Conservation (phyloP, 2,888 invertebrate genomes). For the Zhuqinia jingwanae region DNA sequence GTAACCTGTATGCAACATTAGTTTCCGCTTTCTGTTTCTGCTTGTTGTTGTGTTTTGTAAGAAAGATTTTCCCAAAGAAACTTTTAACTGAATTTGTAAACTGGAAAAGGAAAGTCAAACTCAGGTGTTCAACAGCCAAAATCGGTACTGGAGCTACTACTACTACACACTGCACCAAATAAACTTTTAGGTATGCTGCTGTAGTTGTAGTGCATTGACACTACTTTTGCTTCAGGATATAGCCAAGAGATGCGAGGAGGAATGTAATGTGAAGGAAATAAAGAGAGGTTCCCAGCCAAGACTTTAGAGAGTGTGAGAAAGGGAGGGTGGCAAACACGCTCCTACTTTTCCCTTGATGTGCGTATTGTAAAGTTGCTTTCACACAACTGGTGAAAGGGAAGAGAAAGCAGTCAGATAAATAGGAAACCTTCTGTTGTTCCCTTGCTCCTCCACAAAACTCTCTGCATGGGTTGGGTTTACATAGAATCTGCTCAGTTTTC, state of each 20-base stretch:
- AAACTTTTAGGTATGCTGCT: too few species aligned
- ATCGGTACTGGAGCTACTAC: not conserved
- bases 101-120: conserved; percentile 62
- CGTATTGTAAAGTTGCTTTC: conserved; percentile 60
- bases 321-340: conserved; percentile 43
- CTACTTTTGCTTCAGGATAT: not conserved
- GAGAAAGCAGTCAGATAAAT: conserved; percentile 56
- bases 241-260: not conserved
- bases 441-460: not conserved
- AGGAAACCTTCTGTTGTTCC: conserved; percentile 30
- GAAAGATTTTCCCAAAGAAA: conserved; percentile 52
- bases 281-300: not conserved
- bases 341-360: conserved; percentile 18
- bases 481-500: not conserved
- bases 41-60: conserved; percentile 8
- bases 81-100: conserved; percentile 65
- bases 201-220: not conserved
- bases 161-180: too few species aligned
- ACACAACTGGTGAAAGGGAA: conserved; percentile 63
- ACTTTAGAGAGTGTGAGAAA: conserved; percentile 7
- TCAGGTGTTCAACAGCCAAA: conserved; percentile 46
- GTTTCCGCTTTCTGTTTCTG: not conserved
- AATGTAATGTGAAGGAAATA: conserved; percentile 2
- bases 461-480: not conserved
- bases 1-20: conserved; percentile 52